phyloP scores from a whole-genome alignment of 1,140 invertebrate species.

The Lithobius niger region DNA sequence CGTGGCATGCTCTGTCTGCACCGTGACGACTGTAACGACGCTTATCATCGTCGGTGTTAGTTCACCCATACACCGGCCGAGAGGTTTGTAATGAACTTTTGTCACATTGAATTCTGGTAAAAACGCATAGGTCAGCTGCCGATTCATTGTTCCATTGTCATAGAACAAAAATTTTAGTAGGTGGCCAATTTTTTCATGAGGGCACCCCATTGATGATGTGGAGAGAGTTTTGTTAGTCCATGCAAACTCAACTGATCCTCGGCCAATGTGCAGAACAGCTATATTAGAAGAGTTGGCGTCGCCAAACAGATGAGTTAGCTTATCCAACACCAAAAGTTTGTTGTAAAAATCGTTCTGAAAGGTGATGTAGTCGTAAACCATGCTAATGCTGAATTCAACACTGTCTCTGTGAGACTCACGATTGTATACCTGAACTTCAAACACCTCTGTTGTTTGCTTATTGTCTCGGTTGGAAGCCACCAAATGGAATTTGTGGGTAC shows the following conservation, averaged over 20 bases:
- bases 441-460: constrained; percentile 54
- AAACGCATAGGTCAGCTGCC: constrained; percentile 53
- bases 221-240: constrained; percentile 64
- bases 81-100: constrained; percentile 51
- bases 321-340: constrained; percentile 55
- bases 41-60: constrained; percentile 30
- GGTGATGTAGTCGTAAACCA: constrained; percentile 53
- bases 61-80: constrained; percentile 53
- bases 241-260: constrained; percentile 41
- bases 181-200: constrained; percentile 53
- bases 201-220: constrained; percentile 53
- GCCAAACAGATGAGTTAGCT: constrained; percentile 54
- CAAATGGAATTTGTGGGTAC: constrained; percentile 59
- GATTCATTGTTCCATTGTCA: constrained; percentile 33
- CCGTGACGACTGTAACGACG: constrained; percentile 30
- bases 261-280: constrained; percentile 41
- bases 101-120: constrained; percentile 61
- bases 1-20: constrained; percentile 26
- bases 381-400: constrained; percentile 50
- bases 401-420: constrained; percentile 30
- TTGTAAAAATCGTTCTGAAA: constrained; percentile 49
- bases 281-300: constrained; percentile 58
- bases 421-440: constrained; percentile 56
- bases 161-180: constrained; percentile 46
- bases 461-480: constrained; percentile 49